phyloP scores from a whole-genome alignment of 2,113 vertebrate species.

The Aegotheles bennettii region DNA sequence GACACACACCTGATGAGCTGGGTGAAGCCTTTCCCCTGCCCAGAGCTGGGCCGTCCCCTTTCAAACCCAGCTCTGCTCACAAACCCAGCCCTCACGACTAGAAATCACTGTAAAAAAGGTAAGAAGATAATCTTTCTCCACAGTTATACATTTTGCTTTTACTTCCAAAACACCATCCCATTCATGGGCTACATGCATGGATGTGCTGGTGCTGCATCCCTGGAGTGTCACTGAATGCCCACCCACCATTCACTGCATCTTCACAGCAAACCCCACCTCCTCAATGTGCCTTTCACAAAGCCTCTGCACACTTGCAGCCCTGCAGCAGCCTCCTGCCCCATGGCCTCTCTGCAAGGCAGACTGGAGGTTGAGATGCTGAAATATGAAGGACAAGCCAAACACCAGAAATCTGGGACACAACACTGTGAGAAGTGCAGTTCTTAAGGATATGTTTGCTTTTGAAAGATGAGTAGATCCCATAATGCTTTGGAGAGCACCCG shows the following conservation, averaged over 20 bases:
- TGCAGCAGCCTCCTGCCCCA: background rate
- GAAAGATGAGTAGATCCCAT: background rate
- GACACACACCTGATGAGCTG: background rate
- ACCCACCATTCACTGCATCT: background rate
- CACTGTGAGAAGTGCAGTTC: background rate
- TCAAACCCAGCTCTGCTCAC: background rate
- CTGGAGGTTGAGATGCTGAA: fast-evolving
- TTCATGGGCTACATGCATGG: fast-evolving
- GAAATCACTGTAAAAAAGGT: background rate
- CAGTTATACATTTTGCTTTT: background rate
- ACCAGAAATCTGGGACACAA: background rate
- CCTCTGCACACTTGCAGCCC: fast-evolving
- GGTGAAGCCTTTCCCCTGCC: background rate
- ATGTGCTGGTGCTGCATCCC: background rate
- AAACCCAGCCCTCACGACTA: background rate
- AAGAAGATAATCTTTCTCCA: background rate
- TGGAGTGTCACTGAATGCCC: background rate
- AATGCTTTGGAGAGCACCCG: fast-evolving
- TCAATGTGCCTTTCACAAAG: background rate
- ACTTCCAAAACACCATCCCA: background rate
- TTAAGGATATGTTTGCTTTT: background rate
- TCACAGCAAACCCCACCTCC: background rate
- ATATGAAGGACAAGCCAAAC: fast-evolving
- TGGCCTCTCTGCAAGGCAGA: background rate
- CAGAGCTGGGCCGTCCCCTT: background rate